Percentiles rank a stretch among this genome's conserved stretches.
These are phyloP conservation scores for Listrodromus nycthemerus DNA, from an alignment of 2,888 invertebrate genomes.

Conservation along the genomic window DNA sequence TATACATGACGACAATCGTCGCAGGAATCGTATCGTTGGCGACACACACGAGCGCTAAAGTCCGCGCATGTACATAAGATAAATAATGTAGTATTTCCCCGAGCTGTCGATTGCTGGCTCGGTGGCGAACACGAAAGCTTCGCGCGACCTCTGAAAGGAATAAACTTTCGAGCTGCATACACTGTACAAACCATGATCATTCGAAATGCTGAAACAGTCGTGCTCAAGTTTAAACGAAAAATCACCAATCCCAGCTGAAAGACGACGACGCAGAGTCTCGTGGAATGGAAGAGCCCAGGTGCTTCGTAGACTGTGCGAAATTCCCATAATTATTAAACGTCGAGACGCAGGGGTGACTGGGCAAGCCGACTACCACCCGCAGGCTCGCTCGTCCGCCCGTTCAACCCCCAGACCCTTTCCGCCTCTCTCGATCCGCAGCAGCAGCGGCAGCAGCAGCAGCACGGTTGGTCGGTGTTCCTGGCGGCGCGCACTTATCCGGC, in stretches of 20 bases:
- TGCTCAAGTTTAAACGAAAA: neutral
- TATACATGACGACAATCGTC: constrained; percentile 77
- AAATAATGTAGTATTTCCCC: constrained; percentile 73
- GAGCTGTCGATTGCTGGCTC: neutral
- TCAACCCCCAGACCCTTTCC: constrained; percentile 50
- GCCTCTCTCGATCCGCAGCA: constrained; percentile 56
- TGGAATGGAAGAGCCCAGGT: constrained; percentile 63
- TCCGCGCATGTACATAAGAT: constrained; percentile 75
- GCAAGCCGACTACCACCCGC: constrained; percentile 61
- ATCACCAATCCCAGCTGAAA: constrained; percentile 22
- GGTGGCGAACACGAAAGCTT: neutral
- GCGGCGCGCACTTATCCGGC: constrained; percentile 77
- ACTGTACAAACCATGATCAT: neutral
- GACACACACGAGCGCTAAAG: constrained; percentile 72
- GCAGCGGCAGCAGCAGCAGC: constrained; percentile 59
- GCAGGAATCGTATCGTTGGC: constrained; percentile 74
- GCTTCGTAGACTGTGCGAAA: constrained; percentile 67
- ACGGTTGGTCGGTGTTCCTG: constrained; percentile 67
- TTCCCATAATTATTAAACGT: constrained; percentile 79
- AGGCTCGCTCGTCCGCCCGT: constrained; percentile 54
- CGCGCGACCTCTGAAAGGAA: neutral
- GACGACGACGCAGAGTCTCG: constrained; percentile 45
- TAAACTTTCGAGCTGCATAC: neutral
- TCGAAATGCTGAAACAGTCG: neutral
- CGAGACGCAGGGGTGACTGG: constrained; percentile 79